A percentile compares a stretch with the other conserved stretches of the same genome.
These are phyloP conservation scores for Jacana jacana DNA, from an alignment of 2,113 vertebrate genomes.

Conservation along the genomic window DNA sequence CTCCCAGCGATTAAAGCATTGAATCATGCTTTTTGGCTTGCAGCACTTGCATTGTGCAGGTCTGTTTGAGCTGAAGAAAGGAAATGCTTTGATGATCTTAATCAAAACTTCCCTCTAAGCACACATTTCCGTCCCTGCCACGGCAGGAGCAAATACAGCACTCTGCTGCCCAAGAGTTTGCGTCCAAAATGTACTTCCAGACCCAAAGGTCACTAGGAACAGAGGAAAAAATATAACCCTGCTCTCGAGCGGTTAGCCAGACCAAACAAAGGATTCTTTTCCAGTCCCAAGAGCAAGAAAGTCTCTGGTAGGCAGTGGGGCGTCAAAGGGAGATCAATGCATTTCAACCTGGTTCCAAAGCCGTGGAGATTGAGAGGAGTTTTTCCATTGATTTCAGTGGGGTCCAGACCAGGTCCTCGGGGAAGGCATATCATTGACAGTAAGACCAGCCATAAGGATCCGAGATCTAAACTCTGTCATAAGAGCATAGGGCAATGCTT, in stretches of 20 bases:
- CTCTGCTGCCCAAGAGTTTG: background rate
- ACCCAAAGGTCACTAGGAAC: background rate
- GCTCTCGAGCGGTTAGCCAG: background rate
- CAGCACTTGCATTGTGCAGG: background rate
- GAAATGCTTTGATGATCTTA: conserved; percentile 12
- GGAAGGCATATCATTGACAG: background rate
- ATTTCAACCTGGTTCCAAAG: background rate
- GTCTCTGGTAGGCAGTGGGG: background rate
- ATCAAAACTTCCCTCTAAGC: conserved; percentile 44
- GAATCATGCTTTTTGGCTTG: conserved; percentile 15
- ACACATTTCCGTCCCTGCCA: background rate
- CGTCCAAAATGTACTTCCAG: background rate
- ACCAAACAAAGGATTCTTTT: background rate
- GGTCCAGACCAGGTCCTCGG: background rate
- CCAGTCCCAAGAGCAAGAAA: background rate
- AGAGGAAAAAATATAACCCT: background rate
- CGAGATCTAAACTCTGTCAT: background rate
- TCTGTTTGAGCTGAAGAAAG: conserved; percentile 14
- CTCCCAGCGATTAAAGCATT: background rate
- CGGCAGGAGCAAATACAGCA: background rate
- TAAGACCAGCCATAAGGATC: background rate
- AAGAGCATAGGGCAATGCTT: background rate
- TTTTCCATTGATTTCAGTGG: background rate
- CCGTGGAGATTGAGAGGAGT: background rate
- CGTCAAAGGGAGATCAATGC: background rate